Conservation (phyloP, 2,888 invertebrate genomes). For the Polyommatus iphigenia region DNA sequence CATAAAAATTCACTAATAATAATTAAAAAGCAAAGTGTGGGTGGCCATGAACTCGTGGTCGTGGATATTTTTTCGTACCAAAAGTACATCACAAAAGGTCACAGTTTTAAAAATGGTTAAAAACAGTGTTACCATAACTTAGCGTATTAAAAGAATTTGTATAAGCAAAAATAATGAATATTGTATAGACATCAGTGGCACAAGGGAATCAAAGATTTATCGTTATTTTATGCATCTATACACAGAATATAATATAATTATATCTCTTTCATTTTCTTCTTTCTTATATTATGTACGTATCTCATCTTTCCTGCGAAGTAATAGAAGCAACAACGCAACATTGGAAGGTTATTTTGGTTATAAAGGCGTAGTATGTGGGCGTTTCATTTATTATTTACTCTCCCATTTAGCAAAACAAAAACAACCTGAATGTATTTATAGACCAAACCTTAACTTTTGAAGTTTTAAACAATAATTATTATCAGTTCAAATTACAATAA, state of each 20-base stretch:
- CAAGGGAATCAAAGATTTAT: constrained; percentile 6
- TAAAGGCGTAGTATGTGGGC: background rate
- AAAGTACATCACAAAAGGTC: too few relatives aligned
- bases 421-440: too few relatives aligned
- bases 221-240: background rate
- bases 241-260: too few relatives aligned
- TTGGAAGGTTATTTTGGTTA: background rate
- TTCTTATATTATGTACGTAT: background rate
- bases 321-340: background rate
- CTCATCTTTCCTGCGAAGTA: background rate
- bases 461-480: too few relatives aligned
- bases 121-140: background rate
- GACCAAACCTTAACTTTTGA: too few relatives aligned
- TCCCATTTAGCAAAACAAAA: too few relatives aligned
- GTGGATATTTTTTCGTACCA: too few relatives aligned
- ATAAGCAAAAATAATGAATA: constrained; percentile 1
- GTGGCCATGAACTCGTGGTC: too few relatives aligned
- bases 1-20: too few relatives aligned
- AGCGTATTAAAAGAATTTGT: constrained; percentile 4
- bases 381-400: background rate
- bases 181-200: background rate
- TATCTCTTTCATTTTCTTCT: background rate
- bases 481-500: too few relatives aligned
- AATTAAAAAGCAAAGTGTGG: too few relatives aligned
- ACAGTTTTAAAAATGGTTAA: too few relatives aligned